These are phyloP conservation scores for Knipowitschia caucasica DNA, from an alignment of 2,797 vertebrate species.

Conservation along the genomic window DNA sequence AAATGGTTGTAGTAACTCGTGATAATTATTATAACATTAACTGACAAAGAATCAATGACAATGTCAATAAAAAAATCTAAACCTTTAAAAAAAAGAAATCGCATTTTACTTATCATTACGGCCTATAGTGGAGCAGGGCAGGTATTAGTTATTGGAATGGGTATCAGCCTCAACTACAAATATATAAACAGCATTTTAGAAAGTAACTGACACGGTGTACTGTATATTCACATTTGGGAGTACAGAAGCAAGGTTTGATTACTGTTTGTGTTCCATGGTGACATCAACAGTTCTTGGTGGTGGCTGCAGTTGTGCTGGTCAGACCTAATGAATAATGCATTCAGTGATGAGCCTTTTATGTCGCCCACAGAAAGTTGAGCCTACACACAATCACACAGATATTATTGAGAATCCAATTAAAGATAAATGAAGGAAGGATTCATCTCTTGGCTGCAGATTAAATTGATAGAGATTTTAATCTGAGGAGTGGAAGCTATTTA, in stretches of 20 bases:
- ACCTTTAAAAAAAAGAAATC: too few species aligned
- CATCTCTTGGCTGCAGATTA: conserved; percentile 45
- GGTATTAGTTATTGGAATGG: too few species aligned
- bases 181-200: too few species aligned
- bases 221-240: too few species aligned
- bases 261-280: too few species aligned
- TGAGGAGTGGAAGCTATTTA: conserved; percentile 46
- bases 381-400: conserved; percentile 55
- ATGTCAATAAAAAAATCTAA: not conserved
- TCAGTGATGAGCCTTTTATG: conserved; percentile 43
- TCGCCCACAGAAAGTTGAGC: conserved; percentile 54
- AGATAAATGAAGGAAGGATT: conserved; percentile 61
- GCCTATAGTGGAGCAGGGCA: too few species aligned
- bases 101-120: too few species aligned
- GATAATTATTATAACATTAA: too few species aligned
- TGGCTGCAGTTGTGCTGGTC: conserved; percentile 30
- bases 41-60: too few species aligned
- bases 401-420: conserved; percentile 66
- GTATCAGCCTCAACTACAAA: too few species aligned
- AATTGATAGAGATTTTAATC: conserved; percentile 42
- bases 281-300: conserved; percentile 16
- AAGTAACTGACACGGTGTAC: too few species aligned
- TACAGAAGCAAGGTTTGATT: not conserved
- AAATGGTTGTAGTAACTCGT: too few species aligned
- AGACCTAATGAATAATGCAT: conserved; percentile 61